Evolutionary conservation across 2,888 invertebrate species (phyloP).

Genomic region (Lepidonotus clava): DNA sequence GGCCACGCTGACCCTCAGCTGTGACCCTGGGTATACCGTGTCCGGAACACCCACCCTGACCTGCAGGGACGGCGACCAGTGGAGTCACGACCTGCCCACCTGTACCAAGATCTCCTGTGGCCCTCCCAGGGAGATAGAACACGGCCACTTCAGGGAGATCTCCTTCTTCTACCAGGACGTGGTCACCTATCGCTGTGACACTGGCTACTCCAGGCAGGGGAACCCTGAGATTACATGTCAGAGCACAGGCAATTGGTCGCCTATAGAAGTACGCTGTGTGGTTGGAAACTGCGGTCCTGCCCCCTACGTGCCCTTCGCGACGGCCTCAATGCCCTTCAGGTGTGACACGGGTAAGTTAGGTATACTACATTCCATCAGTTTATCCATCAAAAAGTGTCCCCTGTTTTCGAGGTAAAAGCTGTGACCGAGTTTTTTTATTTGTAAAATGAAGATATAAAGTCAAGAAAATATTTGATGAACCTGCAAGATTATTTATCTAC

Average conservation of each 20-base stretch:
- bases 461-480: too few species aligned
- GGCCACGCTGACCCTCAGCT: constrained; percentile 55
- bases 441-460: too few species aligned
- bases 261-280: constrained; percentile 44
- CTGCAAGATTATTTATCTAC: too few species aligned
- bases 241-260: constrained; percentile 60
- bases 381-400: too few species aligned
- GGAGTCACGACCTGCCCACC: constrained; percentile 71
- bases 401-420: too few species aligned
- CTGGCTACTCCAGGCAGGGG: constrained; percentile 58
- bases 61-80: constrained; percentile 63
- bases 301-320: constrained; percentile 56
- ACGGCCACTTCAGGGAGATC: constrained; percentile 62
- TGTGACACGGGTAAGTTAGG: too few species aligned
- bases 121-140: constrained; percentile 64
- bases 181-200: constrained; percentile 55
- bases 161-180: constrained; percentile 54
- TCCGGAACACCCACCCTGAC: constrained; percentile 43
- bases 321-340: not conserved
- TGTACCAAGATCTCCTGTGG: constrained; percentile 72
- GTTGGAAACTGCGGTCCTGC: constrained; percentile 51
- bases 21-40: constrained; percentile 58
- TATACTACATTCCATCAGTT: too few species aligned
- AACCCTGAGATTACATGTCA: constrained; percentile 57
- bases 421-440: too few species aligned